phyloP scores from a whole-genome alignment of 2,113 vertebrate genomes.

The Engraulis encrasicolus region DNA sequence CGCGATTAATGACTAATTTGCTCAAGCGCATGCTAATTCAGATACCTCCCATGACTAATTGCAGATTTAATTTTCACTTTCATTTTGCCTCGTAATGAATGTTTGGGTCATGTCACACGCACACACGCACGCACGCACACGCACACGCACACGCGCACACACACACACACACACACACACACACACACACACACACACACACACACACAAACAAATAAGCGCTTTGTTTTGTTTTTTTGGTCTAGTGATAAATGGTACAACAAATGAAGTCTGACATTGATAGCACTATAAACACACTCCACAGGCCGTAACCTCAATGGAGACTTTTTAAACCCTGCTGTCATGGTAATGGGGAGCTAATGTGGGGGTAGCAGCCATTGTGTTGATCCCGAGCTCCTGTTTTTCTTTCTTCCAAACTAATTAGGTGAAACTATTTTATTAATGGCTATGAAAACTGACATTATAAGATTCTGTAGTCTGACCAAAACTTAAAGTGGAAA shows the following conservation, averaged over 20 bases:
- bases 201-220: background rate
- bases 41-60: slow-evolving; percentile 43
- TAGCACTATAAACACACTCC: background rate
- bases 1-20: slow-evolving; percentile 38
- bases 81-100: slow-evolving; percentile 24
- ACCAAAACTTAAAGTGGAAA: background rate
- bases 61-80: slow-evolving; percentile 46
- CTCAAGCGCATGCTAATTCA: slow-evolving; percentile 45
- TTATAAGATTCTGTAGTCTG: background rate
- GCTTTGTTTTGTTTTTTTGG: too few species aligned
- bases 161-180: too few species aligned
- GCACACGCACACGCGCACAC: too few species aligned
- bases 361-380: background rate
- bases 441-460: background rate
- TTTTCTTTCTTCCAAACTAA: background rate
- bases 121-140: too few species aligned
- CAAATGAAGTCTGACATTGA: slow-evolving; percentile 12
- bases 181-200: too few species aligned
- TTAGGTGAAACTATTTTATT: background rate
- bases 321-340: background rate
- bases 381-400: background rate
- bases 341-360: background rate
- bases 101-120: background rate
- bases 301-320: background rate
- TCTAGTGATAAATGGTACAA: background rate